phyloP scores from a whole-genome alignment of 1,140 invertebrate genomes.

The Pristionchus pacificus region DNA sequence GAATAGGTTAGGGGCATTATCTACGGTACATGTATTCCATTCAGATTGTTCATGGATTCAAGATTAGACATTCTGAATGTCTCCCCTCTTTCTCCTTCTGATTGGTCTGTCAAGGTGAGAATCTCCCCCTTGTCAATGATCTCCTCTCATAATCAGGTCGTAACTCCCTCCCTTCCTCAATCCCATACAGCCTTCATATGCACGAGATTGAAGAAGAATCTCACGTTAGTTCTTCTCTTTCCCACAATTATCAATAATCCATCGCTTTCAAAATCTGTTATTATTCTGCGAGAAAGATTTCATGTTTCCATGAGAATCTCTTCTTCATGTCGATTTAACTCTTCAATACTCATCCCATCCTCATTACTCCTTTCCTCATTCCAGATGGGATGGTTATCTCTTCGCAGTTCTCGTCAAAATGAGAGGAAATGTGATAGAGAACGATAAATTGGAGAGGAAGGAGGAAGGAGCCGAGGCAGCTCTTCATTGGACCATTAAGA shows the following conservation, averaged over 20 bases:
- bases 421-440: conserved; percentile 18
- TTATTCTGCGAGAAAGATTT: too few relatives aligned
- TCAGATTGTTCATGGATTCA: conserved; percentile 31
- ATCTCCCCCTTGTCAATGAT: neutral
- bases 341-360: neutral
- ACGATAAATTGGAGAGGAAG: conserved; percentile 18
- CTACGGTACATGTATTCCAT: neutral
- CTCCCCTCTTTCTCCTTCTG: conserved; percentile 7
- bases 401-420: conserved; percentile 28
- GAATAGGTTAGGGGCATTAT: neutral
- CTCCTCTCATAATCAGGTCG: too few relatives aligned
- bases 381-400: conserved; percentile 32
- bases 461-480: conserved; percentile 11
- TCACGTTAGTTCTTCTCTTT: conserved; percentile 4
- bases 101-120: too few relatives aligned
- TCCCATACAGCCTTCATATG: conserved; percentile 30
- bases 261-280: too few relatives aligned
- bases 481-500: conserved; percentile 21
- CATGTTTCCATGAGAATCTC: too few relatives aligned
- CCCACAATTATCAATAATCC: neutral
- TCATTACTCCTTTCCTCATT: neutral
- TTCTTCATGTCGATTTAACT: too few relatives aligned
- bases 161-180: neutral
- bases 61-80: conserved; percentile 31
- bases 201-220: conserved; percentile 19